Evolutionary conservation across 1,140 invertebrate species (phyloP).

Genomic region (Lasaia peninsularis): DNA sequence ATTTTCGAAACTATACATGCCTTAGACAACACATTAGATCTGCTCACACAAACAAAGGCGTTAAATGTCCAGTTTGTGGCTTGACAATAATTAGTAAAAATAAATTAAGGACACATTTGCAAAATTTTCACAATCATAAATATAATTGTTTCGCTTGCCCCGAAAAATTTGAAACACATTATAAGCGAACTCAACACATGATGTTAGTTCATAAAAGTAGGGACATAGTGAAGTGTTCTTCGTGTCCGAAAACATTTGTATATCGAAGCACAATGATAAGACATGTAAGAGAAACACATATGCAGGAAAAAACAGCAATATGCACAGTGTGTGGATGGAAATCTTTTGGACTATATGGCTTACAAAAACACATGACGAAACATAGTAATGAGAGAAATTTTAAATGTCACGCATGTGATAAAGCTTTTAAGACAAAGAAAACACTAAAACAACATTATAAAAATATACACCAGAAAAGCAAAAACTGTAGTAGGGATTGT

Average conservation of each 20-base stretch:
- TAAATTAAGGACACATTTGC: constrained; percentile 24
- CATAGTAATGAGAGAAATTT: constrained; percentile 24
- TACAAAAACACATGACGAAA: constrained; percentile 34
- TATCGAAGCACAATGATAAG: constrained; percentile 35
- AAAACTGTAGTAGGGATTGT: background rate
- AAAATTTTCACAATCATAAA: constrained; percentile 24
- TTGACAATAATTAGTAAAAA: constrained; percentile 19
- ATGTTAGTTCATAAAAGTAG: constrained; percentile 31
- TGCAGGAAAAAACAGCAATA: constrained; percentile 44
- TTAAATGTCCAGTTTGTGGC: constrained; percentile 35
- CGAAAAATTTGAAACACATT: constrained; percentile 31
- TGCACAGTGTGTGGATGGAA: constrained; percentile 54
- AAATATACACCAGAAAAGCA: constrained; percentile 5
- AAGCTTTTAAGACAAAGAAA: constrained; percentile 33
- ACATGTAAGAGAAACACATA: constrained; percentile 46
- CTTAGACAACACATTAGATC: constrained; percentile 8
- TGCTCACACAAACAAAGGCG: constrained; percentile 76
- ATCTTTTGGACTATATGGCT: constrained; percentile 36
- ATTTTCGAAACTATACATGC: constrained; percentile 3
- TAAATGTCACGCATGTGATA: constrained; percentile 34
- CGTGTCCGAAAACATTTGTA: constrained; percentile 31
- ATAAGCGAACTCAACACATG: constrained; percentile 33
- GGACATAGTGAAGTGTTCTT: constrained; percentile 28
- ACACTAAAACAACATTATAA: background rate
- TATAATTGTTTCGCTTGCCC: constrained; percentile 28